Percentiles rank a stretch among this genome's conserved stretches.
phyloP scores from a whole-genome alignment of 2,888 invertebrate genomes.

The Mechanitis mazaeus region DNA sequence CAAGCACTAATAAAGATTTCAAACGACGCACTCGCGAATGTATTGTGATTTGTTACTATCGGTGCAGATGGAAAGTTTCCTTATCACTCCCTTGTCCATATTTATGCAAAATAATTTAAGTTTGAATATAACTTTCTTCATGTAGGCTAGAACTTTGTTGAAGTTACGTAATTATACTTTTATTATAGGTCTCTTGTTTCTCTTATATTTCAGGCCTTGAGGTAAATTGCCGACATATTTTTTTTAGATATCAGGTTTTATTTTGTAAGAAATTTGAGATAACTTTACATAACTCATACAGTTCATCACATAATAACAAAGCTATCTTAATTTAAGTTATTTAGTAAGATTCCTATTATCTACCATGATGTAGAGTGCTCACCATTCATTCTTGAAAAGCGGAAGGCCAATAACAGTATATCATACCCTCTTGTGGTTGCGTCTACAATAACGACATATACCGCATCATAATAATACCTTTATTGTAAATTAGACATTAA shows the following conservation, averaged over 20 bases:
- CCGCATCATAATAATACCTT: slow-evolving; percentile 10
- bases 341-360: slow-evolving; percentile 24
- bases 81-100: slow-evolving; percentile 21
- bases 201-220: too few relatives aligned
- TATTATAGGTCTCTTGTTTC: background rate
- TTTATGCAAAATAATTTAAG: slow-evolving; percentile 9
- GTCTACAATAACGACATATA: slow-evolving; percentile 28
- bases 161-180: background rate
- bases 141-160: background rate
- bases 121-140: background rate
- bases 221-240: too few relatives aligned
- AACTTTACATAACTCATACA: background rate
- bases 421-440: slow-evolving; percentile 34
- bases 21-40: slow-evolving; percentile 21
- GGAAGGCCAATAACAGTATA: slow-evolving; percentile 37
- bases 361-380: slow-evolving; percentile 27
- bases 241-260: too few relatives aligned
- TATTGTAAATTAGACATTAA: slow-evolving; percentile 14
- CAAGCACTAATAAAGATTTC: slow-evolving; percentile 35
- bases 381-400: slow-evolving; percentile 33
- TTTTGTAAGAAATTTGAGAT: background rate
- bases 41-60: slow-evolving; percentile 15
- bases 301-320: slow-evolving; percentile 7
- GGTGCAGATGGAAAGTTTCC: slow-evolving; percentile 19
- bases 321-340: slow-evolving; percentile 25